Evolutionary conservation across 2,113 vertebrate species (phyloP).

Genomic region (Hymenochirus boettgeri): DNA sequence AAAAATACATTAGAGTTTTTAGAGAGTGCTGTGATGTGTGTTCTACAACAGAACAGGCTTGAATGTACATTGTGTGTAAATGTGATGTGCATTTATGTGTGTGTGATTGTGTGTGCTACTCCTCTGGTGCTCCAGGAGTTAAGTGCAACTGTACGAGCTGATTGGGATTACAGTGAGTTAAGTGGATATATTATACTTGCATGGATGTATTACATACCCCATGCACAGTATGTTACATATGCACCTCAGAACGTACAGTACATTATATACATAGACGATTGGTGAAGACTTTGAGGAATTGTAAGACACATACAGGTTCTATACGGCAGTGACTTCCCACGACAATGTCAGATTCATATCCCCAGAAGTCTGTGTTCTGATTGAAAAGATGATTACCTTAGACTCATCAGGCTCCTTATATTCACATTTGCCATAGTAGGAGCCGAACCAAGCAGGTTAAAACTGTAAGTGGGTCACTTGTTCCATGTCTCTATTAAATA

Average conservation of each 20-base stretch:
- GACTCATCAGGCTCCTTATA: conserved; percentile 6
- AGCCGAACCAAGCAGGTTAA: conserved; percentile 10
- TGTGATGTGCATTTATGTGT: too few relatives aligned
- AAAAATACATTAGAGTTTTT: too few relatives aligned
- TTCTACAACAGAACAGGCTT: background rate
- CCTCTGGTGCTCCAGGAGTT: background rate
- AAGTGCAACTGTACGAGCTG: background rate
- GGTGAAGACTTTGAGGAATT: conserved; percentile 21
- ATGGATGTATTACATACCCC: conserved; percentile 6
- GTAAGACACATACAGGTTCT: conserved; percentile 18
- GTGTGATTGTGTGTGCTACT: too few relatives aligned
- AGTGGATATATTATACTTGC: background rate
- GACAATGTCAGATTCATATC: conserved; percentile 19
- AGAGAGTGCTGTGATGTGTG: background rate
- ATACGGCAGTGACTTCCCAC: background rate
- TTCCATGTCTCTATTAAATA: conserved; percentile 49
- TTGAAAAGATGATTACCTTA: conserved; percentile 13
- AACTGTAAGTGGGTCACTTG: background rate
- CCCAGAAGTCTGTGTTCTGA: conserved; percentile 16
- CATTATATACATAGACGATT: conserved; percentile 16
- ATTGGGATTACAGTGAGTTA: background rate
- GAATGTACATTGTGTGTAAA: too few relatives aligned
- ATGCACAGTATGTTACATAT: conserved; percentile 33
- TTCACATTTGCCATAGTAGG: conserved; percentile 46
- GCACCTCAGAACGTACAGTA: conserved; percentile 19